Evolutionary conservation across 2,113 vertebrate species (phyloP), one percentile per base, ranked within the genome.

Genomic region (Orientallactaga bullata): DNA sequence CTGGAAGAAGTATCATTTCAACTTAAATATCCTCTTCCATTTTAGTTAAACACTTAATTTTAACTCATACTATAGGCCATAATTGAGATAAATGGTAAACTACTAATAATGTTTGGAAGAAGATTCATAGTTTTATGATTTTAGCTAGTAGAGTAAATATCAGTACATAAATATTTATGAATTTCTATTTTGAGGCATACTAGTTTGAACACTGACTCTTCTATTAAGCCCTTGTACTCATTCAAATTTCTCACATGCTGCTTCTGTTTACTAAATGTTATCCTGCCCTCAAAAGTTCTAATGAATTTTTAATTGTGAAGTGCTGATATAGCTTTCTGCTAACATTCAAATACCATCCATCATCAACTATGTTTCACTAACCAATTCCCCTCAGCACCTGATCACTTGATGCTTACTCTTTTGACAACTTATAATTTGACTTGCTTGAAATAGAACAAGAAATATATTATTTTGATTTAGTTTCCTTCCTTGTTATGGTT

Each of bases 301-400:
- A 97, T 98, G 91, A 97, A 97, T 97, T 97, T 98, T 98, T 97
- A 98, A 98, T 97, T 97, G 82, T 93, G 39, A 98, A 84, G 12
- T 92, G 88, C 58, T 80, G 39, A 94, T 87, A 95, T 15, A 42
- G 18, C 10, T 95, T 96, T 97, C 77, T 95, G 26, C 20, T 85
- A 96, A 86, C 39, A 87, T 18, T 94, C 76, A 96, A 85, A 97
- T 95, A 10, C 89, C 72, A 97, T 96, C 73, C 51, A 95, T 96
- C 88, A 94, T 96, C 95, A 97, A 96, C 93, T 90, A 71, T 26
- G 88, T 95, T 95, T 97, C 95, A 82, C 23, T 94, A 95, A 97
- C 82, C 9, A 66, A 85, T 97, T 98, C 60, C 47, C 15, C 91
- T 97, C 85, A 91, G 55, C 7, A 95, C 32, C 72, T 88, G 30